Evolutionary conservation across 2,888 invertebrate species (phyloP), one percentile per base, ranked within the genome.

Genomic region (Ophion slaviceki): DNA sequence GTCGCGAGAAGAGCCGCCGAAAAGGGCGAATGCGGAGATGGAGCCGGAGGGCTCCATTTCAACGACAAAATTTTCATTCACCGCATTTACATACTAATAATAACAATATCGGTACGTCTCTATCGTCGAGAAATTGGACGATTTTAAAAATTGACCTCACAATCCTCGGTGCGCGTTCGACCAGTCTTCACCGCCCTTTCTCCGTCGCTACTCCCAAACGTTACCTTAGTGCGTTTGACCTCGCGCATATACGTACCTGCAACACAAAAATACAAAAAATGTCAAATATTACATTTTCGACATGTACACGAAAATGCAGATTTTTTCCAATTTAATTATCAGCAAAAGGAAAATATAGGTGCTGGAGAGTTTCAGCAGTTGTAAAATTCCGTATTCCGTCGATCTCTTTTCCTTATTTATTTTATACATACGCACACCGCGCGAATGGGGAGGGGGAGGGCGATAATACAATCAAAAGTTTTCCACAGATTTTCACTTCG

Each of bases 221-320:
- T 68, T 75, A 70, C 57, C 20, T 62, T 40, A 0, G 28, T 59
- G 68, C 70, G 11, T 85, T 78, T 74, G 24, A 53, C 32, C 61
- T 71, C 45, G 17, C 40, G 53, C 28, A 80, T 91, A 92, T 92
- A 92, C 92, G 90, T 92, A 92, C 92, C 92, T 92, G 92, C 32
- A 92, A 92, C 92, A 91, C 85, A 90, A 88, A 90, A 81, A 80
- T 45, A 77, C 14, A 0, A 71, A 36, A 61, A 74, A 17, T 11
- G 28, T 14, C 11, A 45, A 74, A 32, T 81, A 66, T 5, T 24
- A 67, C n/a, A 84, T 24, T 67, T 40, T 28, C 66, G 57, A n/a
- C 20, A 28, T 47, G 36, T 61, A 36, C 24, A 10, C 36, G 32
- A 45, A 32, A 32, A 32, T 32, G 2, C 4, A 4, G 36, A 77